Conservation (phyloP, 2,797 vertebrate genomes). For the Pterois miles region DNA sequence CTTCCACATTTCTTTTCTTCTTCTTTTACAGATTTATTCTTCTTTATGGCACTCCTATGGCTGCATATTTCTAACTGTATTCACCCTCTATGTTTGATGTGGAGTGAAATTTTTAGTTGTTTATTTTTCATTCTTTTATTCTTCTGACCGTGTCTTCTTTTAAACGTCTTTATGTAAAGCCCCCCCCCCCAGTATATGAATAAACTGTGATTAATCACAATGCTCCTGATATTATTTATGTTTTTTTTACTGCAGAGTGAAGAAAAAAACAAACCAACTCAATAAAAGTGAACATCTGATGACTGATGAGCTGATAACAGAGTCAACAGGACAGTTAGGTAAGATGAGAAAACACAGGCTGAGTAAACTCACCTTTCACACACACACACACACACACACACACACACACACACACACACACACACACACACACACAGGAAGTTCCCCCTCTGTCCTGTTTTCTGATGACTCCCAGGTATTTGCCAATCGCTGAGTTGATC, state of each 20-base stretch:
- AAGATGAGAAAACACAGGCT: slow-evolving; percentile 54
- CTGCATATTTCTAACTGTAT: no score
- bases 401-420: background rate
- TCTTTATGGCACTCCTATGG: background rate
- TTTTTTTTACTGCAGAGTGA: background rate
- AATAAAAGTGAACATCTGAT: background rate
- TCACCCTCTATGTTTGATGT: background rate
- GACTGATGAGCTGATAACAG: background rate
- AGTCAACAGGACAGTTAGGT: slow-evolving; percentile 42
- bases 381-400: slow-evolving; percentile 19
- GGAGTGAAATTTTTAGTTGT: background rate
- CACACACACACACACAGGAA: slow-evolving; percentile 1
- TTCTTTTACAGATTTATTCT: background rate
- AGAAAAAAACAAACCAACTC: background rate
- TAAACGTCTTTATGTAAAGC: background rate
- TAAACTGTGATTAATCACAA: no score
- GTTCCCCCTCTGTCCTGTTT: background rate
- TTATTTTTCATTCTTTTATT: background rate
- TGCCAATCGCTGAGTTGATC: slow-evolving; percentile 23
- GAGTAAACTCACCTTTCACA: slow-evolving; percentile 60
- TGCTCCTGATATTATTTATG: no score
- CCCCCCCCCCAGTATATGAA: background rate
- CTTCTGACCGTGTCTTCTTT: background rate
- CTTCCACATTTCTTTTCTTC: no score
- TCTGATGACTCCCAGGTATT: background rate